Base-by-base conservation (phyloP, 2,797 vertebrate species). In the Adelosebastes latens region DNA sequence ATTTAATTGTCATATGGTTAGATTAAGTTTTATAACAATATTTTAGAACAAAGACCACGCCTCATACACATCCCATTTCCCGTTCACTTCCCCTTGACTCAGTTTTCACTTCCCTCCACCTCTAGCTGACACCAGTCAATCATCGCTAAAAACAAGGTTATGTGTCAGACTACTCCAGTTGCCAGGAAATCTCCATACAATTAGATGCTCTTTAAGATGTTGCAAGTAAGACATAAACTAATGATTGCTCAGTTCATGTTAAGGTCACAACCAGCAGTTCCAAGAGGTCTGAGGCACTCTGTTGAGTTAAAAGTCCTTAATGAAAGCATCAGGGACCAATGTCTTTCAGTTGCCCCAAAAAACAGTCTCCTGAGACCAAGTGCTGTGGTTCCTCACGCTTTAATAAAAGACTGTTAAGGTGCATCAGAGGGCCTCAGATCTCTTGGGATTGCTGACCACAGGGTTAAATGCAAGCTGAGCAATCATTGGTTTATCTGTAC, bases 301-400 rank as follows among this genome's bases (percentile, higher is more conserved):
- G 58, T 74, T 64, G 29, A 83, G 72, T 49, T 74, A 55, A 81
- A 71, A 78, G 82, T 70, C 74, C 59, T 79, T 87, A 73, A 79
- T 80, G 66, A 82, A 86, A 80, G 60, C 81, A 62, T 56, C 27
- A 53, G 81, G 56, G 78, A 79, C 46, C 42, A 20, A 11, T 76
- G 79, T 65, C 63, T 84, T 73, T 79, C 55, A 71, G 16, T 46
- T 53, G 63, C 49, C 32, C 67, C 62, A 56, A 65, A 65, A 79
- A 75, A 78, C 34, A 75, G 58, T 56, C 78, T 75, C 77, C n/a
- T 63, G 63, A 63, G 72, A 61, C 31, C 39, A 53, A 68, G 65
- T 11, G 3, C 46, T 49, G 55, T 29, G 66, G 70, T 69, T 85
- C 67, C 76, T 70, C 39, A 34, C 22, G 22, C 56, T 76, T 72